Evolutionary conservation across 2,888 invertebrate genomes (phyloP).

Genomic region (Leucophora obtusa): DNA sequence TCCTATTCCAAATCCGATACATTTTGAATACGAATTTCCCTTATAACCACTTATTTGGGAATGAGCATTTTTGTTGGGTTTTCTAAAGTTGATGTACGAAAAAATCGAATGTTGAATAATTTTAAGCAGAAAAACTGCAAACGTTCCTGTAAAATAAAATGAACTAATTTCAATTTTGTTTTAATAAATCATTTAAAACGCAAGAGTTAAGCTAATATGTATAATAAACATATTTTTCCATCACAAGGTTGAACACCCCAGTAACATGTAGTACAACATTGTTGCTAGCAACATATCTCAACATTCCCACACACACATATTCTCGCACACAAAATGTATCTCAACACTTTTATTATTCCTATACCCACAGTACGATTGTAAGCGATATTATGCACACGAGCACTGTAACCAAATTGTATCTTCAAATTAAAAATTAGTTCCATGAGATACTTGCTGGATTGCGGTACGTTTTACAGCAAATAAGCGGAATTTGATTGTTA

Average conservation of each 20-base stretch:
- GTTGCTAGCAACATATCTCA: not conserved
- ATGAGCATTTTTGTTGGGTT: no score
- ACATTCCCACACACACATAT: no score
- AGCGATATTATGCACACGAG: conserved; percentile 11
- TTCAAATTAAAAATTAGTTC: conserved; percentile 64
- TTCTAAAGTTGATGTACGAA: no score
- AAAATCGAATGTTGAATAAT: no score
- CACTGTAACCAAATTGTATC: conserved; percentile 46
- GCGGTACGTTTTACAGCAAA: conserved; percentile 59
- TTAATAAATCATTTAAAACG: no score
- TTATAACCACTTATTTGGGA: no score
- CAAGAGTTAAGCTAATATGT: no score
- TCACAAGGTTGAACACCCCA: conserved; percentile 27
- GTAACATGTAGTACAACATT: conserved; percentile 37
- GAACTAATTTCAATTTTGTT: no score
- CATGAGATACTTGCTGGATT: conserved; percentile 66
- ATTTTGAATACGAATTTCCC: no score
- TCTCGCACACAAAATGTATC: conserved; percentile 25
- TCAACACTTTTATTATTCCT: conserved; percentile 22
- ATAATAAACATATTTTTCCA: not conserved
- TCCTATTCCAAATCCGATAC: no score
- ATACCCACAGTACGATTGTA: not conserved
- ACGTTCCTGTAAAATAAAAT: no score
- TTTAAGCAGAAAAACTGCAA: no score
- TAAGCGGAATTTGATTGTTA: conserved; percentile 9